Evolutionary conservation across 2,113 vertebrate genomes (phyloP).

Genomic region (Anthoscopus minutus): DNA sequence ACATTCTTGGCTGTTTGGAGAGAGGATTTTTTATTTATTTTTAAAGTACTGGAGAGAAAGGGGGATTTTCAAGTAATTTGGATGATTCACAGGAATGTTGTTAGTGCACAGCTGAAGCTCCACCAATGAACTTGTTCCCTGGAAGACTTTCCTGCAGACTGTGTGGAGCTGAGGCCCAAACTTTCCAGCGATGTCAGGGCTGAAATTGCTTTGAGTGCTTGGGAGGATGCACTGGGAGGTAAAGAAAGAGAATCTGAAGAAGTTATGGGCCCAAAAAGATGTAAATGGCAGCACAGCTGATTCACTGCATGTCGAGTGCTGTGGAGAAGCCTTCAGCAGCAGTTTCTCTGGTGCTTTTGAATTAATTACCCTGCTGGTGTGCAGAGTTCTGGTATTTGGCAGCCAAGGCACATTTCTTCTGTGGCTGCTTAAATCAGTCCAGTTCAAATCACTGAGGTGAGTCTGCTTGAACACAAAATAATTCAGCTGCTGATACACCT

Average conservation of each 20-base stretch:
- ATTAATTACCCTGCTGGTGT: constrained; percentile 54
- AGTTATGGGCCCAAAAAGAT: not conserved
- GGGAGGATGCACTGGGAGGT: constrained; percentile 4
- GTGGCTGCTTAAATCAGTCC: not conserved
- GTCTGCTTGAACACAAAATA: constrained; percentile 39
- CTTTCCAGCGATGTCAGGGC: constrained; percentile 61
- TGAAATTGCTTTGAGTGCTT: not conserved
- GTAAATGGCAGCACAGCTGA: not conserved
- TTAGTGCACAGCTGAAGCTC: constrained; percentile 48
- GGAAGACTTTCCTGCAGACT: not conserved
- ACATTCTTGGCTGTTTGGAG: constrained; percentile 31
- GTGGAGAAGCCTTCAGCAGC: constrained; percentile 28
- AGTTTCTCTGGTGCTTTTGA: constrained; percentile 16
- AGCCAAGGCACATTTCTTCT: constrained; percentile 61
- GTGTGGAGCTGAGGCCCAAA: constrained; percentile 49
- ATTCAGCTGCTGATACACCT: constrained; percentile 32
- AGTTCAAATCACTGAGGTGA: constrained; percentile 53
- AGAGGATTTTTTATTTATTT: not conserved
- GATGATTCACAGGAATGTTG: constrained; percentile 37
- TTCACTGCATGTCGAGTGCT: constrained; percentile 20
- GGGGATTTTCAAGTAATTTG: constrained; percentile 52
- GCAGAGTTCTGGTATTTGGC: constrained; percentile 54
- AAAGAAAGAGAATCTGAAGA: constrained; percentile 21
- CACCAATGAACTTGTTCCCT: constrained; percentile 16
- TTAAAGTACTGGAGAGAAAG: constrained; percentile 34